Evolutionary conservation across 1,140 invertebrate species (phyloP).

Genomic region (Bradysia coprophila): DNA sequence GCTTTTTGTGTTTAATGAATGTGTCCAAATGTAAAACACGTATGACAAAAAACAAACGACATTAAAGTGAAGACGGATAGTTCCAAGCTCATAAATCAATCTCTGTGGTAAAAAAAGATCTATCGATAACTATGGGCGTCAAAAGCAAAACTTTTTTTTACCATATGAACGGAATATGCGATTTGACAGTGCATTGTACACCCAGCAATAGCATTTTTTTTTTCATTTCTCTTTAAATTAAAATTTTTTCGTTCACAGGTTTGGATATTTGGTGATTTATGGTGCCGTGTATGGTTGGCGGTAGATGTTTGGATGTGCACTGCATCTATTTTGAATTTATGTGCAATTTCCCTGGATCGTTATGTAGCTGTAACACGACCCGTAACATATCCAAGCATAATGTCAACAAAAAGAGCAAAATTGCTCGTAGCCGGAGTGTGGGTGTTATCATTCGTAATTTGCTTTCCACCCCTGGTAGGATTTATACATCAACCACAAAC

Average conservation of each 20-base stretch:
- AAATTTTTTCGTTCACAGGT: conserved; percentile 38
- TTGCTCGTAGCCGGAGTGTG: conserved; percentile 78
- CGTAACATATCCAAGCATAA: conserved; percentile 81
- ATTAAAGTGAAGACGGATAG: too few relatives aligned
- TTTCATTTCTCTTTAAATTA: too few relatives aligned
- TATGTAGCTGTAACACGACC: conserved; percentile 90
- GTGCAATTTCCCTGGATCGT: conserved; percentile 78
- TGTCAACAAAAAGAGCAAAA: conserved; percentile 76
- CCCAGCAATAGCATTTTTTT: too few relatives aligned
- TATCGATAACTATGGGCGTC: too few relatives aligned
- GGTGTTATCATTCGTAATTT: conserved; percentile 90
- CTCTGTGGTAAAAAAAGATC: too few relatives aligned
- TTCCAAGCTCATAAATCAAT: too few relatives aligned
- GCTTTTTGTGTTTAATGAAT: too few relatives aligned
- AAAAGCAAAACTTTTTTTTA: too few relatives aligned
- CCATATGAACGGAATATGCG: too few relatives aligned
- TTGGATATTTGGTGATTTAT: conserved; percentile 83
- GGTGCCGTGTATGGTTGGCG: conserved; percentile 85
- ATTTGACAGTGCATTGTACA: too few relatives aligned
- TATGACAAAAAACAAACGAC: too few relatives aligned
- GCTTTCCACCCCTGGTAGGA: conserved; percentile 87
- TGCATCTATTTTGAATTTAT: conserved; percentile 84
- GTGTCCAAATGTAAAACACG: too few relatives aligned
- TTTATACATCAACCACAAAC: conserved; percentile 54
- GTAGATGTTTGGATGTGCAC: conserved; percentile 94